Conservation (phyloP, 92 coral and sea anemone genomes). For the Meandrina meandrites region DNA sequence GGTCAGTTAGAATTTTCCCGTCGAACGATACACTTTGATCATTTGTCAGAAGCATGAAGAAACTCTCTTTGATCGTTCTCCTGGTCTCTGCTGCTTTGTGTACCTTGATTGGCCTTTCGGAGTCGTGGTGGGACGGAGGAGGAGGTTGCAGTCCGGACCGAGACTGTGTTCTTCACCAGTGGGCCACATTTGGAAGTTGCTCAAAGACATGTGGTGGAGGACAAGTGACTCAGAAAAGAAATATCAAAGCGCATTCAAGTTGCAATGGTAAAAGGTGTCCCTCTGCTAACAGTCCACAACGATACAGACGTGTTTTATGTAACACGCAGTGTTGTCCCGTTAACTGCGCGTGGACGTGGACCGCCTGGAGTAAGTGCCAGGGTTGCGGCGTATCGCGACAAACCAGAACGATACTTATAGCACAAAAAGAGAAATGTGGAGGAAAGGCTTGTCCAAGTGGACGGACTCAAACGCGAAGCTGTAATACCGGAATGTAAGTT, state of each 20-base stretch:
- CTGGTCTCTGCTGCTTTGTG: background rate
- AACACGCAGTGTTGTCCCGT: conserved; percentile 44
- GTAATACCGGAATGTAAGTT: conserved; percentile 78
- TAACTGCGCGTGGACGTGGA: conserved; percentile 57
- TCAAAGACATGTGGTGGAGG: too few species aligned
- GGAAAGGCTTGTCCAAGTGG: conserved; percentile 58
- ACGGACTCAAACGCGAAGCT: conserved; percentile 29
- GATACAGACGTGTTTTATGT: too few species aligned
- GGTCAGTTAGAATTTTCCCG: too few species aligned
- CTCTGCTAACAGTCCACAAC: too few species aligned
- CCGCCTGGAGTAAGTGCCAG: conserved; percentile 48
- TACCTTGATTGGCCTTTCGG: background rate
- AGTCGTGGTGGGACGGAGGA: background rate
- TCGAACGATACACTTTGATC: background rate
- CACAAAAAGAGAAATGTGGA: conserved; percentile 17
- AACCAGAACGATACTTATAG: conserved; percentile 35
- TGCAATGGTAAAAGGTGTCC: too few species aligned
- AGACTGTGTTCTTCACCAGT: too few species aligned
- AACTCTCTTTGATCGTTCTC: background rate
- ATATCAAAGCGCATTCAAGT: too few species aligned
- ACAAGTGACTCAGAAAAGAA: too few species aligned
- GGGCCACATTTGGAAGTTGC: too few species aligned
- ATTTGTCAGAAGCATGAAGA: background rate
- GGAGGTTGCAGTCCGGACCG: too few species aligned
- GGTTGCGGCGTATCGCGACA: conserved; percentile 70